These are phyloP conservation scores for Protonemura montana DNA, from an alignment of 2,888 invertebrate species.

Conservation along the genomic window DNA sequence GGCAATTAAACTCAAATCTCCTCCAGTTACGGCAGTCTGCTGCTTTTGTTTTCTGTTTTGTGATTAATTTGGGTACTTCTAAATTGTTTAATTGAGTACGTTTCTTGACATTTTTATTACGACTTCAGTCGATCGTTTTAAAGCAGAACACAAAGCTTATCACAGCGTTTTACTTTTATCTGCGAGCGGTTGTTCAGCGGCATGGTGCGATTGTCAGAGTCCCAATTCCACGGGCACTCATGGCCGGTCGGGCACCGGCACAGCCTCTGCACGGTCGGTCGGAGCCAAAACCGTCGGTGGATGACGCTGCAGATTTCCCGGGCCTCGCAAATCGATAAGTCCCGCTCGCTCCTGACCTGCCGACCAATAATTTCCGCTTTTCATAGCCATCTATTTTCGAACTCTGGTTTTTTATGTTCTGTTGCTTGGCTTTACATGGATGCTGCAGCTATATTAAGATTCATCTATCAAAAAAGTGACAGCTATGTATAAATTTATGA, in stretches of 20 bases:
- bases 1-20: too few species aligned
- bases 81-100: too few species aligned
- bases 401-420: background rate
- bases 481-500: background rate
- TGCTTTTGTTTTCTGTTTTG: too few species aligned
- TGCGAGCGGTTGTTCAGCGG: slow-evolving; percentile 67
- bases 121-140: too few species aligned
- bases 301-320: slow-evolving; percentile 65
- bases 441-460: background rate
- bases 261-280: slow-evolving; percentile 66
- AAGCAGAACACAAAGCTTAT: too few species aligned
- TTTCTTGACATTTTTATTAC: too few species aligned
- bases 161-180: slow-evolving; percentile 63
- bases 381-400: too few species aligned
- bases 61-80: too few species aligned
- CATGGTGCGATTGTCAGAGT: slow-evolving; percentile 58
- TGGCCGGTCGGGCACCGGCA: slow-evolving; percentile 67
- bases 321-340: slow-evolving; percentile 63
- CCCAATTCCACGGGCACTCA: slow-evolving; percentile 62
- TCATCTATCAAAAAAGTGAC: background rate
- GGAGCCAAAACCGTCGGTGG: slow-evolving; percentile 66
- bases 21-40: too few species aligned
- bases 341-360: slow-evolving; percentile 69
- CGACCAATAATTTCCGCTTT: background rate
- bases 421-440: background rate